These are phyloP conservation scores for Umimayanthus chanpuru DNA, from an alignment of 92 coral and sea anemone species.

Conservation along the genomic window DNA sequence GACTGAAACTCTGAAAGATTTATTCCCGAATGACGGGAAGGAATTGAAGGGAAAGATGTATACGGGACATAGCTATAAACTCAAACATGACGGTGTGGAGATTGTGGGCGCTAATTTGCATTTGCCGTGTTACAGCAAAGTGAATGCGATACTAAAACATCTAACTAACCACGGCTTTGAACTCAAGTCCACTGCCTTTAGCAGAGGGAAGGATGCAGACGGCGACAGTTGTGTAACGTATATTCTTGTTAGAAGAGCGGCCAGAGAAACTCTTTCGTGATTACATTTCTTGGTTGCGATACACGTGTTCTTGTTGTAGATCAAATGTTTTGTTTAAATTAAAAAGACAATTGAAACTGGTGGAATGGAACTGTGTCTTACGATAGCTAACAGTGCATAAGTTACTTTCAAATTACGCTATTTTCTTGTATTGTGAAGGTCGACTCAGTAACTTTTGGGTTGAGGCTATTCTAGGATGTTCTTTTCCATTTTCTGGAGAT, in stretches of 20 bases:
- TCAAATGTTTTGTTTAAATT: neutral
- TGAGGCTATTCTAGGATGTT: no score
- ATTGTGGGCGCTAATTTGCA: constrained; percentile 28
- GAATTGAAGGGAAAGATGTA: constrained; percentile 8
- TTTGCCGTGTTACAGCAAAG: constrained; percentile 18
- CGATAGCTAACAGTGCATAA: neutral
- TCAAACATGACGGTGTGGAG: neutral
- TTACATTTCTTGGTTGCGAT: neutral
- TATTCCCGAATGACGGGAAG: constrained; percentile 23
- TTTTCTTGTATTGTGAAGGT: no score
- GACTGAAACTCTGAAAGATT: constrained; percentile 12
- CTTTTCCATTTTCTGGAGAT: no score
- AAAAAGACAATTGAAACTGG: neutral
- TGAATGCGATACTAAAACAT: constrained; percentile 24
- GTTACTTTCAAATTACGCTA: no score
- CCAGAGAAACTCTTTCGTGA: neutral
- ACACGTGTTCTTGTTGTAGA: neutral
- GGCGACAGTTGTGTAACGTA: constrained; percentile 15
- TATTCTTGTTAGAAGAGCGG: neutral
- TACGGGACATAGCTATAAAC: constrained; percentile 2
- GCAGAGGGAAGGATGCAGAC: constrained; percentile 16
- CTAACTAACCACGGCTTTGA: constrained; percentile 18
- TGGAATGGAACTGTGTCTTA: neutral
- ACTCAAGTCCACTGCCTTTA: constrained; percentile 15
- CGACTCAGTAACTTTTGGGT: no score